Base-by-base conservation (phyloP, 1,140 invertebrate genomes). In the Cryptotermes secundus region DNA sequence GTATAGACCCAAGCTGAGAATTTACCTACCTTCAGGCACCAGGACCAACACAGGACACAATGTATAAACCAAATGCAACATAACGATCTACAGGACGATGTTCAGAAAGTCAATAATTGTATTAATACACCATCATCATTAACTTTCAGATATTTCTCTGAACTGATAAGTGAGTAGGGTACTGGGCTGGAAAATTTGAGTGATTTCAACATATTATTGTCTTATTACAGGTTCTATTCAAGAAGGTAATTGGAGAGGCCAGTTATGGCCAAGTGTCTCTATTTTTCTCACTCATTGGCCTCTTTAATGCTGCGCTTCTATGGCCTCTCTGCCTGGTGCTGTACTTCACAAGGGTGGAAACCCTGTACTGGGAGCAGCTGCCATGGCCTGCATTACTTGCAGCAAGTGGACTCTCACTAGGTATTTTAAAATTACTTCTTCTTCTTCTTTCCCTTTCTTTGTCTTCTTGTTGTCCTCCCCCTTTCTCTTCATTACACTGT, bases 241-340 rank as follows among this genome's bases (percentile, higher is more conserved):
- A 96, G 88, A 97, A 97, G 91, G 94, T 97, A 82, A 95, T 98
- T 89, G 96, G 96, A n/a, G 96, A 97, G 87, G 95, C 96, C 79
- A 96, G 94, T 79, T 95, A 96, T 85, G 96, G 96, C 24, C 96
- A 97, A 90, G 94, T 97, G 84, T 95, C 96, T 6, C 89, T 98
- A 83, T 97, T 97, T 88, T 97, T 97, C 89, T 95, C 96, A 0
- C 91, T 96, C 7, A 93, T 98, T 87, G 96, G 96, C 35, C 90
- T 97, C 81, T 92, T 97, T 85, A 97, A 96, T 89, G 94, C 95
- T 0, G 91, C 95, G 10, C 89, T 98, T 80, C 90, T 98, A 86
- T 98, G 97, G 96, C 97, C 97, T 4, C 90, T 98, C 45, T 94
- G 95, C 87, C 88, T 97, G 79, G 93, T 93, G 3, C 91, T 98